Evolutionary conservation across 1,140 invertebrate genomes (phyloP).

Genomic region (Atta colombica): DNA sequence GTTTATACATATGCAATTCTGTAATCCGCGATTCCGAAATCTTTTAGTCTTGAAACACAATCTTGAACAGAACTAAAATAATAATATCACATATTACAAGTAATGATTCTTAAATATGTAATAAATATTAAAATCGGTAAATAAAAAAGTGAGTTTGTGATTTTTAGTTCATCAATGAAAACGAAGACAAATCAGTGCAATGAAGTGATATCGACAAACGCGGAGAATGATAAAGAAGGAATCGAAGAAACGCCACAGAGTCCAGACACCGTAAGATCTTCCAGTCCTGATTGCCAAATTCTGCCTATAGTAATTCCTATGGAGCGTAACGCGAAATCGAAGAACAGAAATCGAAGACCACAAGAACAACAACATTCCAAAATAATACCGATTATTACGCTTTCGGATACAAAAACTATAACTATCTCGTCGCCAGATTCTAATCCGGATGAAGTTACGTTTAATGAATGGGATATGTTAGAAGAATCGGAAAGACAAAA

Average conservation of each 20-base stretch:
- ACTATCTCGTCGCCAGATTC: slow-evolving; percentile 17
- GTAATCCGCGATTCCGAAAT: too few relatives aligned
- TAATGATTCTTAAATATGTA: background rate
- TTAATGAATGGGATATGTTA: slow-evolving; percentile 74
- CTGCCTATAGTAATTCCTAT: slow-evolving; percentile 84
- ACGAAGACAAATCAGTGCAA: background rate
- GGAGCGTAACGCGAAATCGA: slow-evolving; percentile 73
- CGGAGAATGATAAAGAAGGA: background rate
- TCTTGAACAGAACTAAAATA: too few relatives aligned
- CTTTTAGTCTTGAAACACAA: too few relatives aligned
- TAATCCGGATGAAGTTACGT: slow-evolving; percentile 38
- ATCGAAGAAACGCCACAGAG: slow-evolving; percentile 83
- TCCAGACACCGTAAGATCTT: slow-evolving; percentile 81
- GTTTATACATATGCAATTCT: too few relatives aligned
- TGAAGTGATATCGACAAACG: background rate
- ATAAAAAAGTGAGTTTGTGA: slow-evolving; percentile 3
- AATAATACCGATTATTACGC: slow-evolving; percentile 74
- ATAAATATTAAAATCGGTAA: background rate
- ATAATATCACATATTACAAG: too few relatives aligned
- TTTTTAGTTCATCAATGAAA: slow-evolving; percentile 48
- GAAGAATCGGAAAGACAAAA: slow-evolving; percentile 69
- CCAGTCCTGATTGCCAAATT: slow-evolving; percentile 75
- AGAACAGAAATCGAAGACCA: slow-evolving; percentile 25
- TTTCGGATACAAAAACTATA: slow-evolving; percentile 67
- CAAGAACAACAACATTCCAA: slow-evolving; percentile 53